phyloP scores from a whole-genome alignment of 2,888 invertebrate genomes.

The Creontiades dilutus region DNA sequence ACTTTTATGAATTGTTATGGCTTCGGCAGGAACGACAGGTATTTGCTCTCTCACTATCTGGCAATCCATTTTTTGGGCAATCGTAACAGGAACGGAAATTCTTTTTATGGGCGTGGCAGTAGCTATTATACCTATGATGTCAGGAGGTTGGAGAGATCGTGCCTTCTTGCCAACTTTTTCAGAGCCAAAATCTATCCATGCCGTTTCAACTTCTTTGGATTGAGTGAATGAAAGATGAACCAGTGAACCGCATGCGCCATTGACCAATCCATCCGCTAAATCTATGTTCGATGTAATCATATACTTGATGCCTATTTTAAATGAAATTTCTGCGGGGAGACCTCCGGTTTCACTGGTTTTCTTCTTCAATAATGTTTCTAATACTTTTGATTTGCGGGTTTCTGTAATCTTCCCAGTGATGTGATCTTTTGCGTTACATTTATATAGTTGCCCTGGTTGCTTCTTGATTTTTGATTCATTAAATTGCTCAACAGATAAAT shows the following conservation, averaged over 20 bases:
- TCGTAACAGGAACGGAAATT: slow-evolving; percentile 19
- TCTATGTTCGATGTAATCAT: slow-evolving; percentile 76
- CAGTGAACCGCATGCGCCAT: slow-evolving; percentile 75
- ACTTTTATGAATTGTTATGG: slow-evolving; percentile 75
- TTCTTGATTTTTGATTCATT: too few relatives aligned
- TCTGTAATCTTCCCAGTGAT: too few relatives aligned
- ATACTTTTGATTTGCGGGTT: too few relatives aligned
- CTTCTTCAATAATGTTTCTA: slow-evolving; percentile 72
- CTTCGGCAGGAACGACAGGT: slow-evolving; percentile 75
- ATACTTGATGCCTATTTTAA: slow-evolving; percentile 76
- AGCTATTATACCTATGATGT: background rate
- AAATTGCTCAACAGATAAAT: too few relatives aligned
- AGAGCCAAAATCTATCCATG: slow-evolving; percentile 23
- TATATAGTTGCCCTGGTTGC: too few relatives aligned
- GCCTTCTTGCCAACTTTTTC: slow-evolving; percentile 29
- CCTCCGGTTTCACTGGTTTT: slow-evolving; percentile 75
- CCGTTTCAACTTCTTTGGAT: slow-evolving; percentile 24
- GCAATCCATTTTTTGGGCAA: slow-evolving; percentile 59
- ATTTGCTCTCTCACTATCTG: slow-evolving; percentile 74
- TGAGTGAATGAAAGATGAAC: background rate
- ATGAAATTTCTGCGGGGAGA: slow-evolving; percentile 73
- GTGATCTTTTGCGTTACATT: too few relatives aligned
- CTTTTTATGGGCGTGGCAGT: slow-evolving; percentile 48
- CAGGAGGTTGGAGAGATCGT: background rate
- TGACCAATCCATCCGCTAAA: slow-evolving; percentile 75